Base-by-base conservation (phyloP, 1,140 invertebrate species). In the Danaus melanippus region DNA sequence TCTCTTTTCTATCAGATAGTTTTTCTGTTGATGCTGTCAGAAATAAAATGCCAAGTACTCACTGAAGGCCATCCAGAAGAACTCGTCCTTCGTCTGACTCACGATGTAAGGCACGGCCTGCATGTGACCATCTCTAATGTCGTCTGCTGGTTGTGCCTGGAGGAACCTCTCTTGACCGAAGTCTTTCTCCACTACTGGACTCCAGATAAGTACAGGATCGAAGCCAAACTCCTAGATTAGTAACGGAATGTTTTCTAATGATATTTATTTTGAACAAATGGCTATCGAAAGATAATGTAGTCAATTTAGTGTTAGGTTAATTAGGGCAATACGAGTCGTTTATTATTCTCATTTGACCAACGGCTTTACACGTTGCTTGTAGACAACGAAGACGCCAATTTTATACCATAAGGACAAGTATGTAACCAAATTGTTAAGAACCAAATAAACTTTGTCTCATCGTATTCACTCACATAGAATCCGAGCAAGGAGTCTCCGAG, bases 71-170 rank as follows among this genome's bases (percentile, higher is more conserved):
- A 80, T 84, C 21, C 87, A 86, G 15, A 87, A 89, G 74, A 93
- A 92, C 74, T 94, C 92, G 51, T 92, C 89, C 51, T 89, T 84
- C 1, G 90, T 92, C 50, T 91, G 79, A 53, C 92, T 92, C 50
- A 90, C 87, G 10, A 94, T 90, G 12, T 90, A 76, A 0, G 93
- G 92, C 6, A 93, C 89, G 43, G 90, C 84, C 47, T 90, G 78
- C 59, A 93, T 89, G 12, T 90, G 86, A 6, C 91, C 91, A 41
- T 87, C 65, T 39, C 80, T 76, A 21, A 93, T 88, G 5, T 91
- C 79, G 43, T 57, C 6, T 42, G 46, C 6, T 42, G 32, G 40
- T 11, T 53, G 11, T 44, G 45, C 11, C 21, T 12, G 21, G 51
- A 59, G 76, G 69, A 93, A 94, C 50, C 90, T 83, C 64, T 92